These are phyloP conservation scores for Alsophila aescularia DNA, from an alignment of 2,888 invertebrate species.

Conservation along the genomic window DNA sequence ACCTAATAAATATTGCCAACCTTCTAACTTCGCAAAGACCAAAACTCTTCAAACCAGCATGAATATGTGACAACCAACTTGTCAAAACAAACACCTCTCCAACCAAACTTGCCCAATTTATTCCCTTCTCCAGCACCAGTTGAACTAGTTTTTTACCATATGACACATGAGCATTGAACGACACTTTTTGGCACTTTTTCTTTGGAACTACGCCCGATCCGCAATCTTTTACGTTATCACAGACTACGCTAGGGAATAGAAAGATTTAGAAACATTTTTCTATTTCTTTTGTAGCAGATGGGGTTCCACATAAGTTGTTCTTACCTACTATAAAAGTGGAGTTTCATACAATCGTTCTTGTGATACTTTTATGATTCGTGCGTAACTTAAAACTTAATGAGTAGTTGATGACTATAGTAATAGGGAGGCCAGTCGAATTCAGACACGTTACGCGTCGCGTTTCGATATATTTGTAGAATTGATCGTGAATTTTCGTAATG, in stretches of 20 bases:
- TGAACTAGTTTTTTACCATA: slow-evolving; percentile 27
- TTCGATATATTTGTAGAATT: too few species aligned
- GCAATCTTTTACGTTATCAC: slow-evolving; percentile 33
- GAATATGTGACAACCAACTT: slow-evolving; percentile 24
- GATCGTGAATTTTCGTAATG: too few species aligned
- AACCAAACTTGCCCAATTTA: slow-evolving; percentile 27
- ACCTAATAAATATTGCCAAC: too few species aligned
- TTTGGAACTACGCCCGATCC: slow-evolving; percentile 25
- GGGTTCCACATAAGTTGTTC: slow-evolving; percentile 14
- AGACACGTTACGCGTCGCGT: too few species aligned
- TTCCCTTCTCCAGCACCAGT: slow-evolving; percentile 20
- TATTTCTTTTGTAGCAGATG: slow-evolving; percentile 37
- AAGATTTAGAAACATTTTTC: slow-evolving; percentile 33
- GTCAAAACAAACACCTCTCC: slow-evolving; percentile 27
- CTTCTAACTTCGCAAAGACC: not conserved
- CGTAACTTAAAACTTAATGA: too few species aligned
- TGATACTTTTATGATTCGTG: too few species aligned
- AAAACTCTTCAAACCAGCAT: slow-evolving; percentile 11
- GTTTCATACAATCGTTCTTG: too few species aligned
- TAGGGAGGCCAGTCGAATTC: too few species aligned
- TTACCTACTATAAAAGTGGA: not conserved
- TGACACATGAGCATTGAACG: slow-evolving; percentile 27
- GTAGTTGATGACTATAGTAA: too few species aligned
- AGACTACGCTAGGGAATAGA: slow-evolving; percentile 32
- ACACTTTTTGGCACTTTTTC: slow-evolving; percentile 27